These are phyloP conservation scores for Triplophysa tibetana DNA, from an alignment of 2,113 vertebrate genomes.

Conservation along the genomic window DNA sequence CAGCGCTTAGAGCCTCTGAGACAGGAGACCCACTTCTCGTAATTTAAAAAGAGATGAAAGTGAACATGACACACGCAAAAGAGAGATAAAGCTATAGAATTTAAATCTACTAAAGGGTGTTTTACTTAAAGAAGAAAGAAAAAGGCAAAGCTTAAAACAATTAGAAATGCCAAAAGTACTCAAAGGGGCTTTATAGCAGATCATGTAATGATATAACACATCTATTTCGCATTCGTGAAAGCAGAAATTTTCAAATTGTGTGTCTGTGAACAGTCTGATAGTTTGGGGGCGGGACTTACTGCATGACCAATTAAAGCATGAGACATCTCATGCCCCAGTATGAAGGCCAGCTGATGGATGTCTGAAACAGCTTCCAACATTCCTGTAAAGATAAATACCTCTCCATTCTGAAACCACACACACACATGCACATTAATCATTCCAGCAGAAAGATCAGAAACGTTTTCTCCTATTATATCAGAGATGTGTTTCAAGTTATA, in stretches of 20 bases:
- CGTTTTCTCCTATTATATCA: not conserved
- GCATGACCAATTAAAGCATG: conserved; percentile 88
- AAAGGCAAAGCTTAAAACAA: not conserved
- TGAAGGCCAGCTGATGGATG: conserved; percentile 84
- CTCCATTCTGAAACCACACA: conserved; percentile 79
- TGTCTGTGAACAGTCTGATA: not conserved
- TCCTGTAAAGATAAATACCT: conserved; percentile 93
- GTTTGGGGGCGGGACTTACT: conserved; percentile 74
- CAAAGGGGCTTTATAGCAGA: not conserved
- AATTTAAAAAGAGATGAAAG: conserved; percentile 44
- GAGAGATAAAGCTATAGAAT: conserved; percentile 25
- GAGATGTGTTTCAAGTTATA: not conserved
- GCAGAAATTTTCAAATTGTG: not conserved
- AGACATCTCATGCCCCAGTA: conserved; percentile 94
- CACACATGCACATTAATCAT: conserved; percentile 40
- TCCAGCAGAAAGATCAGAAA: not conserved
- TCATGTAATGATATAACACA: not conserved
- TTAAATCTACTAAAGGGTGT: conserved; percentile 29
- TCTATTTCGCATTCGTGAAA: not conserved
- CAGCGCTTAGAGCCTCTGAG: conserved; percentile 23
- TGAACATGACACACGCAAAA: conserved; percentile 31
- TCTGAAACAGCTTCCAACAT: conserved; percentile 83
- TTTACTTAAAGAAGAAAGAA: conserved; percentile 19
- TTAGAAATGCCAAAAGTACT: not conserved
- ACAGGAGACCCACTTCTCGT: not conserved